Conservation (phyloP, 2,113 vertebrate genomes). For the Ciconia stormi region DNA sequence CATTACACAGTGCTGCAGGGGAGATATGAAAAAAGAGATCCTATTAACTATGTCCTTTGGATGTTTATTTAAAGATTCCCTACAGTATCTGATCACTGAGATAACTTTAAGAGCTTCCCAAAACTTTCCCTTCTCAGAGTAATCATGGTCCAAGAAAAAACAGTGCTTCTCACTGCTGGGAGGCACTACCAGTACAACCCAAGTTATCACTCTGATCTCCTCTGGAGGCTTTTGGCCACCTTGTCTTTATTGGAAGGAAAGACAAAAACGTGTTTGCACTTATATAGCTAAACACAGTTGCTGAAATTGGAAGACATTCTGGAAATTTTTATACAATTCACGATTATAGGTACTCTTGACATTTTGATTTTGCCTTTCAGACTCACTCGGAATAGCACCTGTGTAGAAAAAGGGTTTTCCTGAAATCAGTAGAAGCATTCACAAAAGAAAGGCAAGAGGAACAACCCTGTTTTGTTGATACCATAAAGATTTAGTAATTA, state of each 20-base stretch:
- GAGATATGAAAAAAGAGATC: background rate
- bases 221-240: background rate
- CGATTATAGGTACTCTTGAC: background rate
- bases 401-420: background rate
- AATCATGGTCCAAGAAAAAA: background rate
- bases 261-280: background rate
- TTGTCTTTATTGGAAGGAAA: background rate
- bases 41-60: background rate
- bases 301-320: background rate
- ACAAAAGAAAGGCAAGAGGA: background rate
- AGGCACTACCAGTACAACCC: background rate
- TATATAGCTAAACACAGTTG: background rate
- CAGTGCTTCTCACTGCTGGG: background rate
- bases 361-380: background rate
- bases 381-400: background rate
- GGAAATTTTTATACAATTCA: background rate
- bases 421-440: background rate
- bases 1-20: background rate
- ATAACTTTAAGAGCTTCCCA: background rate
- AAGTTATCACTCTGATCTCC: background rate
- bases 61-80: background rate
- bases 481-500: background rate
- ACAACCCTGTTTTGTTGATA: background rate
- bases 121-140: background rate
- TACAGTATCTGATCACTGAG: background rate